phyloP scores from a whole-genome alignment of 2,113 vertebrate genomes.

The Pseudorhombus dupliciocellatus region DNA sequence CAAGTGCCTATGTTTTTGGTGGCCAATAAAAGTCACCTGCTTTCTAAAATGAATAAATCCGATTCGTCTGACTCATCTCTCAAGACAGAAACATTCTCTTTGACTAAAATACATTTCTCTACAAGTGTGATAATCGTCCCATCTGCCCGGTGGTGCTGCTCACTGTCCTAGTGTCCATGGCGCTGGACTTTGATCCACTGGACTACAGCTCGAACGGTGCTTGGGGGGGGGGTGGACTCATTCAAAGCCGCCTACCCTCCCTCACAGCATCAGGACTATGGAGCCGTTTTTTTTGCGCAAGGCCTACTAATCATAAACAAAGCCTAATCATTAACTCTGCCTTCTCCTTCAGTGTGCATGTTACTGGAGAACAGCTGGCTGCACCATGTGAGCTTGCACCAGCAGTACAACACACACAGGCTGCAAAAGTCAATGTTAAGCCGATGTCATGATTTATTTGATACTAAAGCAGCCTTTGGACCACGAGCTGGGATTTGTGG shows the following conservation, averaged over 20 bases:
- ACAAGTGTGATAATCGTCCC: constrained; percentile 7
- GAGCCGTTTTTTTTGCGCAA: constrained; percentile 69
- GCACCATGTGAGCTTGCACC: constrained; percentile 50
- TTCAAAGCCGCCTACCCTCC: constrained; percentile 48
- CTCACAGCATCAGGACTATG: constrained; percentile 45
- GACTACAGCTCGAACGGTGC: constrained; percentile 25
- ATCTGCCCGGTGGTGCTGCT: constrained; percentile 36
- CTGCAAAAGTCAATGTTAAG: constrained; percentile 11
- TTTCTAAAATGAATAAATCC: constrained; percentile 32
- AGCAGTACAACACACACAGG: constrained; percentile 37
- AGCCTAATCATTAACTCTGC: constrained; percentile 78
- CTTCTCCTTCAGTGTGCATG: constrained; percentile 52
- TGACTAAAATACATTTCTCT: constrained; percentile 4
- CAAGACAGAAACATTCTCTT: background rate
- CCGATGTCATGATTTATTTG: constrained; percentile 23
- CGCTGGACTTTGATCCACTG: constrained; percentile 71
- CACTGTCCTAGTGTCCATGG: constrained; percentile 32
- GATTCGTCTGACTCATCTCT: constrained; percentile 28
- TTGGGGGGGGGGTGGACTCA: constrained; percentile 37
- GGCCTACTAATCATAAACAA: constrained; percentile 77
- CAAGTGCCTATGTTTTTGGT: constrained; percentile 4
- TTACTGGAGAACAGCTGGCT: constrained; percentile 47
- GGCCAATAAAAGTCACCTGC: constrained; percentile 16
- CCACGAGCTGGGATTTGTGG: background rate
- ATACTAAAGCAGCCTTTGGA: background rate